A percentile compares a stretch with the other conserved stretches of the same genome.
phyloP scores from a whole-genome alignment of 2,797 vertebrate species.

The Lepidocolaptes lacrymiger region DNA sequence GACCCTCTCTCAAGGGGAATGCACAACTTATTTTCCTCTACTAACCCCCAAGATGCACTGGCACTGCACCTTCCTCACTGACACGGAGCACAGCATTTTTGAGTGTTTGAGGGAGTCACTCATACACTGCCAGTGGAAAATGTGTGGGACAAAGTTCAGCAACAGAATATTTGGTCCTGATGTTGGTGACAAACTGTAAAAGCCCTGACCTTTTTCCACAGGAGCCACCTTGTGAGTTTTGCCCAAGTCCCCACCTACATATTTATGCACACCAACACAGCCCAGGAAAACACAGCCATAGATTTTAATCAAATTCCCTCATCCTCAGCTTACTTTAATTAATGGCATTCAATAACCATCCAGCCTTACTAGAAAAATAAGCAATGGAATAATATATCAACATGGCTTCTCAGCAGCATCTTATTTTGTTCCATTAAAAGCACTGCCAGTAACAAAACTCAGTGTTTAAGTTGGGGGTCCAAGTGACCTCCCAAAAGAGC shows the following conservation, averaged over 20 bases:
- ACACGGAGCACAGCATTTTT: not conserved
- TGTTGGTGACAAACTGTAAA: not conserved
- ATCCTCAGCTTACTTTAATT: not conserved
- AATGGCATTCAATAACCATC: not conserved
- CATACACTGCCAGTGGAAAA: not conserved
- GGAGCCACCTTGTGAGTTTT: not conserved
- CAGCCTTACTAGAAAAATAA: not conserved
- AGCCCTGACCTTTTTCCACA: not conserved
- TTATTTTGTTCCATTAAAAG: not conserved
- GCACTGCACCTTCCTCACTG: not conserved
- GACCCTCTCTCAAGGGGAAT: not conserved
- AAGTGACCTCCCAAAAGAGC: not conserved
- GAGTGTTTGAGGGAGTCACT: not conserved
- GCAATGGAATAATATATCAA: not conserved
- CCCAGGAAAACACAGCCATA: not conserved
- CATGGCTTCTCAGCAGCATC: not conserved
- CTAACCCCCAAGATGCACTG: not conserved
- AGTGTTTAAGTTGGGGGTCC: not conserved
- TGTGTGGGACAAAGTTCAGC: not conserved
- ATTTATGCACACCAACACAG: not conserved
- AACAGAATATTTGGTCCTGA: not conserved
- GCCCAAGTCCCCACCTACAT: not conserved
- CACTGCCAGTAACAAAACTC: not conserved
- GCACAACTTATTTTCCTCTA: not conserved
- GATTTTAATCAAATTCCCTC: not conserved